Evolutionary conservation across 64 coral and sea anemone species (phyloP).

Genomic region (Hydrozoanthus tunicans): DNA sequence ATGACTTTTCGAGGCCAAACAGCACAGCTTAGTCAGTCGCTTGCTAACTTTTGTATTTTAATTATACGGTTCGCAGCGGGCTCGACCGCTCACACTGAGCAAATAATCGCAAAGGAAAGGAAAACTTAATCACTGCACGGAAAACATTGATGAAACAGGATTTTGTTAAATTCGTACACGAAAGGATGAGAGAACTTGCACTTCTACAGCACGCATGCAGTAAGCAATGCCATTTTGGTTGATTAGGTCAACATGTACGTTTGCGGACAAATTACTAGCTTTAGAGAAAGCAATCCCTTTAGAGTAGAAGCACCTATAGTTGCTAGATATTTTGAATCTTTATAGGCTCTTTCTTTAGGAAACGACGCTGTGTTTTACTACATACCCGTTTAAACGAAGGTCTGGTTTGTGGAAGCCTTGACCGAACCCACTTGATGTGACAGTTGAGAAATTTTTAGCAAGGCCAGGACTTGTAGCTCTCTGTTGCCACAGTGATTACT

Average conservation of each 20-base stretch:
- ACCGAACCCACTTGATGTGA: conserved; percentile 3
- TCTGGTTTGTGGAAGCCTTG: conserved; percentile 2
- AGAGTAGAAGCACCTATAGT: neutral
- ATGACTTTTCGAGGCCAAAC: neutral
- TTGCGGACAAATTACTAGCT: neutral
- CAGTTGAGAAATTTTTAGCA: conserved; percentile 23
- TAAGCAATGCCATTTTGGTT: neutral
- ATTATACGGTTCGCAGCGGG: conserved; percentile 56
- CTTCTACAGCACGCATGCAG: neutral
- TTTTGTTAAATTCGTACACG: conserved; percentile 36
- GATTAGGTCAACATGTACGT: neutral
- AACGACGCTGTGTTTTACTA: conserved; percentile 1
- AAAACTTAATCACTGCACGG: conserved; percentile 14
- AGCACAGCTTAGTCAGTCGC: neutral
- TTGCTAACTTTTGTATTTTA: conserved; percentile 19
- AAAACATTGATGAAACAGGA: neutral
- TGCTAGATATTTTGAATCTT: neutral
- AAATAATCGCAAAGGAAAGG: conserved; percentile 31
- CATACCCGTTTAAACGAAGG: conserved; percentile 14
- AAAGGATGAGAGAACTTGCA: neutral
- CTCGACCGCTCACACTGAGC: conserved; percentile 30
- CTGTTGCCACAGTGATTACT: conserved; percentile 35
- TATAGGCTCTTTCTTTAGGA: neutral
- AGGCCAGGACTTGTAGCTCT: neutral
- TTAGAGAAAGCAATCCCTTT: conserved; percentile 10